Base-by-base conservation (phyloP, 2,888 invertebrate genomes). In the Gymnoscelis rufifasciata region DNA sequence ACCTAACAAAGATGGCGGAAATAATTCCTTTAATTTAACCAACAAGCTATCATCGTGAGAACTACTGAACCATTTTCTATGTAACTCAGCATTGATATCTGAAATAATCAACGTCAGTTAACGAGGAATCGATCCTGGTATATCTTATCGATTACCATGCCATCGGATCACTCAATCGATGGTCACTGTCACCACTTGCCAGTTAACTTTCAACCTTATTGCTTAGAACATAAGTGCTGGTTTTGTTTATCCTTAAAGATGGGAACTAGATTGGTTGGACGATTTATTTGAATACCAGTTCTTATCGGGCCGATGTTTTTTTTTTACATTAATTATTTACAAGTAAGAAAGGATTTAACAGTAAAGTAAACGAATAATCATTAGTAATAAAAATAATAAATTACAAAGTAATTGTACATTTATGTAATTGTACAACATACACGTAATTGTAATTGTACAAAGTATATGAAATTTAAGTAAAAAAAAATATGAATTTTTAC, bases 151-250 rank as follows among this genome's bases (percentile, higher is more conserved):
- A 65, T 64, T 63, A 56, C 56, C 56, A 57, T 53, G 52, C 56
- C 64, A 75, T 77, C 76, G 64, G 68, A 78, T 75, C 78, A 70
- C 73, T 79, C 78, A 76, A 78, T 77, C 76, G 71, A 64, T 70
- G 70, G 65, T 70, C 71, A 77, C 75, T 78, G 76, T 79, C 76
- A 71, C 71, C 62, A 74, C 77, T 60, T 63, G 56, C 44, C 52
- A 68, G 51, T 53, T 56, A 43, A 70, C 57, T 59, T 49, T 56
- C 44, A 41, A 62, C 64, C 56, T 54, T 71, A 71, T 33, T 1
- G 30, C 14, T 15, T 3, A 33, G 6, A 13, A 0, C n/a, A 54
- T 68, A 44, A 52, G 15, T 13, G 11, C 8, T 19, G n/a, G n/a
- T 47, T 38, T 54, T 52, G 35, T 37, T 31, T 19, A 26, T 42